Base-by-base conservation (phyloP, 53 echinoderm and acorn worm species). In the Holothuria leucospilota region DNA sequence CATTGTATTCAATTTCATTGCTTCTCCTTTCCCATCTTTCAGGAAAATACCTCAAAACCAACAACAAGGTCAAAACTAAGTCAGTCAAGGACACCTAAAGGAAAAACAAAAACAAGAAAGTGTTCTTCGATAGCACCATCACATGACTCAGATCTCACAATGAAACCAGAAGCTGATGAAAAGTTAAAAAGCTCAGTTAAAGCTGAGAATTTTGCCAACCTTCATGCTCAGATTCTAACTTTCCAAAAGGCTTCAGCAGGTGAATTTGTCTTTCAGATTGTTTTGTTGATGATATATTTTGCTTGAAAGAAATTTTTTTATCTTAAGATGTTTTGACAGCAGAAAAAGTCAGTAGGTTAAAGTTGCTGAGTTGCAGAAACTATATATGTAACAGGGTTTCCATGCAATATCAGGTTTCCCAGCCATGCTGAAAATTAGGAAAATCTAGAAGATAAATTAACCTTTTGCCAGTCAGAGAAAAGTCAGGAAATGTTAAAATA, bases 231-330 rank as follows among this genome's bases (percentile, higher is more conserved):
- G 86, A 86, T 99, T 18, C 68, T 91, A 25, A 95, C 85, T 84
- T 93, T 95, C 86, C 99, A 99, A 80, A 98, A 92, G 63, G 94
- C 99, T 29, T 99, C 99, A 40, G 93, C 94, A 78, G 99, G 99
- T 99, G 82, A 71, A 49, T 66, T 21, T 73, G 21, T 20, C 58
- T 10, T 80, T 28, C 18, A 11, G n/a, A 34, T 34, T 34, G 34
- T 34, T 34, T 46, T 46, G 8, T 46, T 46, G 11, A 46, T 9
- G 8, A 46, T 46, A 7, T 7, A 46, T 46, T 8, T 46, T 46
- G 46, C 46, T 46, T 7, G 46, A 46, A 46, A 46, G 6, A n/a
- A n/a, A n/a, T n/a, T 0, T 46, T 46, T 8, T 8, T 7, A 7
- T 46, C 11, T 46, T 46, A 7, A 46, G 8, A 46, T 11, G 0